Base-by-base conservation (phyloP, 2,797 vertebrate species). In the Schizothorax lantsangensis region DNA sequence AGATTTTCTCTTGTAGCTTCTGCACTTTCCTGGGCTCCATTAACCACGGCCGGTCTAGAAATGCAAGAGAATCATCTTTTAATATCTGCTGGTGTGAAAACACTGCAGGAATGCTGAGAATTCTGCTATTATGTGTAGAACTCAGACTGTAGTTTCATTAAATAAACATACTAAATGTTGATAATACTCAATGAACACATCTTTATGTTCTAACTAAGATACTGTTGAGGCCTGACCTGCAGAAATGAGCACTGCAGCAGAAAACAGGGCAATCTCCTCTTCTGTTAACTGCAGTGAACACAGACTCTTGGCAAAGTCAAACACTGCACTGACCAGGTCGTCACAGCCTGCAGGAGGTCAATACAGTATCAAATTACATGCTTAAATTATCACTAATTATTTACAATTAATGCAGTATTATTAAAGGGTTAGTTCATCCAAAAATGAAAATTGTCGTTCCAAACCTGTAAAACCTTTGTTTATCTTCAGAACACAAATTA, bases 1-100 rank as follows among this genome's bases (percentile, higher is more conserved):
- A 99, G 93, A 99, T 99, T 94, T 99, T 99, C 94, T 99, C 98
- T 94, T 99, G 98, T 93, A 99, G 98, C 92, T 99, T 99, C 94
- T 99, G 98, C 83, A 99, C 98, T 89, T 99, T 99, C 79, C 98
- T 96, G 80, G 98, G 98, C 92, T 99, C 98, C 96, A 99, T 97
- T 90, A 99, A 95, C 98, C 98, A 99, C 19, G 98, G 98, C 88
- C 98, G 96, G 93, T 99, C 98, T 99, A 90, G 33, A 85, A 64
- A 64, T 12, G 84, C 49, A 81, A 83, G 30, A 33, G 40, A 57
- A 38, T 30, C 30, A 10, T n/a, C 57, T 49, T 52, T 38, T 79
- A 73, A 54, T 79, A 26, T 86, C 45, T 68, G n/a, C 19, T 17
- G 47, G 23, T 52, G 59, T 38, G 54, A 33, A 59, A 64, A 64